A percentile compares a stretch with the other conserved stretches of the same genome.
These are phyloP conservation scores for Drosophila murphyi DNA, from an alignment of 1,140 invertebrate genomes.

Conservation along the genomic window DNA sequence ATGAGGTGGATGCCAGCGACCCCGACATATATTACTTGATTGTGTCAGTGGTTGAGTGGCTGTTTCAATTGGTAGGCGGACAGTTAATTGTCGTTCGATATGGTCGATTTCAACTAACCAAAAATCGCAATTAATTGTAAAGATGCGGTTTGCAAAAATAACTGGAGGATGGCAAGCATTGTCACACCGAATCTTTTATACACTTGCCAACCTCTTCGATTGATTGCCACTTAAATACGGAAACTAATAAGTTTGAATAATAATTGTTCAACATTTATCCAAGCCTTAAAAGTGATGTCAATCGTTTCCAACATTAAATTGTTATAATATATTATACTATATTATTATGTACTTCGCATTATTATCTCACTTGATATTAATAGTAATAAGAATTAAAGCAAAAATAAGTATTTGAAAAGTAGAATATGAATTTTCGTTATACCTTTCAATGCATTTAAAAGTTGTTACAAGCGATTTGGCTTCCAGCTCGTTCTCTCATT, in stretches of 20 bases:
- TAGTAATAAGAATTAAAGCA: too few relatives aligned
- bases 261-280: too few relatives aligned
- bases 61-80: conserved; percentile 6
- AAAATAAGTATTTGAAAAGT: too few relatives aligned
- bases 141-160: conserved; percentile 5
- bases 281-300: too few relatives aligned
- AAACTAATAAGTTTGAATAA: too few relatives aligned
- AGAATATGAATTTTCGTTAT: too few relatives aligned
- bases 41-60: conserved; percentile 15
- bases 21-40: conserved; percentile 10
- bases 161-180: not conserved
- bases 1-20: conserved; percentile 23
- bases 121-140: conserved; percentile 30
- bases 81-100: not conserved
- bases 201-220: not conserved
- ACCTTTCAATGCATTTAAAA: not conserved
- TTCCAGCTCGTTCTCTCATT: not conserved
- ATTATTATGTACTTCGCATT: too few relatives aligned
- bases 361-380: too few relatives aligned
- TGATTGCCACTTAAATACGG: not conserved
- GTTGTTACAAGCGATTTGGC: not conserved
- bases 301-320: too few relatives aligned
- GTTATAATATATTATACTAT: too few relatives aligned
- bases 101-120: conserved; percentile 18
- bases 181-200: not conserved